Evolutionary conservation across 2,888 invertebrate species (phyloP), one percentile per base, ranked within the genome.

Genomic region (Yponomeuta sedellus): DNA sequence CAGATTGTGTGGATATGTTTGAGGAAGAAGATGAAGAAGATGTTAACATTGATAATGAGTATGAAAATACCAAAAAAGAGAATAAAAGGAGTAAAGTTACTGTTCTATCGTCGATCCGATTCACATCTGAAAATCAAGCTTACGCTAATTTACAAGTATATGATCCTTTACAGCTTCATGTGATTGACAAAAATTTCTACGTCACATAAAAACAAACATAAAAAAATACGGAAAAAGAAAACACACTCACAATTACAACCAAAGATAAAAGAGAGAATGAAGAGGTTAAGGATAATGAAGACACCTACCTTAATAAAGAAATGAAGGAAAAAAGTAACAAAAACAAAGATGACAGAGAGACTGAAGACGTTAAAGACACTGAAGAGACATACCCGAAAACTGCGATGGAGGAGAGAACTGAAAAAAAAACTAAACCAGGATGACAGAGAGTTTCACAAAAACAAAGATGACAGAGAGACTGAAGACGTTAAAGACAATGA

Each of bases 181-280:
- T 52, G n/a, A 52, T 52, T 52, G 52, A 52, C 52, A 52, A 52
- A 52, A 52, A 52, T 52, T 56, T 56, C 56, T 56, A 56, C 56
- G 19, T 56, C 56, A 56, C 56, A 56, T 56, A 56, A 56, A 56
- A 56, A 56, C 56, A 12, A 56, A 56, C 56, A 56, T 19, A 56
- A 56, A 19, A 56, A 56, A 56, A 56, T 56, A 56, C 56, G 56
- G 56, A 56, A 56, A 56, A 56, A 56, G 56, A 56, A 56, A 56
- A 56, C 56, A 56, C 56, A 56, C 56, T 56, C 56, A 56, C 16
- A 16, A 56, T 56, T 19, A 56, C 56, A 56, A 56, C 56, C 56
- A 56, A 56, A 56, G 56, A 12, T 56, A 56, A 12, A 56, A 56
- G 56, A 56, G 16, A 56, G 10, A 56, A 16, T 56, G 56, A 56